Base-by-base conservation (phyloP, 2,888 invertebrate species). In the Proisotoma minuta region DNA sequence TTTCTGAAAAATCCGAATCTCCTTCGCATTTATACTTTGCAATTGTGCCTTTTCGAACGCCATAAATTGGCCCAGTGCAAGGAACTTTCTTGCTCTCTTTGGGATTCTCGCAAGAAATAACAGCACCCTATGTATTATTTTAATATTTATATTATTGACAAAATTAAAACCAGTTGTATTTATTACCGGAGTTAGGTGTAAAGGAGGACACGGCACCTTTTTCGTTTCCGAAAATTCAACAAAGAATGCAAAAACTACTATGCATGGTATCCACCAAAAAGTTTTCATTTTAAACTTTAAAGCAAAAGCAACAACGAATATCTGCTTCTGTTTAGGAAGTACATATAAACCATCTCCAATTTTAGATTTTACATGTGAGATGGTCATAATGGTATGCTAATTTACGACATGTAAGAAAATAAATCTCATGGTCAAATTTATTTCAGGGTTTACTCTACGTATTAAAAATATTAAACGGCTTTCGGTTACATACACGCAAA, bases 21-120 rank as follows among this genome's bases (percentile, higher is more conserved):
- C 58, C 27, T 48, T 63, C 60, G 47, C 68, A 68, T 57, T 59
- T 61, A 26, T 68, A 68, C 39, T 58, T 65, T 23, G 50, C 65
- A 15, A 65, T 48, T 2, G 68, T 68, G 1, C 68, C 60, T 58
- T 43, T 50, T 5, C 57, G 57, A 15, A 65, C 39, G 1, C 29
- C 47, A 0, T 50, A 10, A 40, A 27, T 50, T 3, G 53, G 39
- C 10, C 57, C 43, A 2, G 40, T 20, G 28, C 66, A 66, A 27
- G 62, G n/a, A 10, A 65, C n/a, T 15, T 56, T 57, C 2, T 48
- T 58, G 24, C 57, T 66, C 22, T 59, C 59, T 1, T 18, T 8
- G 1, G 65, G 56, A 12, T 60, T 4, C 12, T 62, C 58, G 28
- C 68, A 68, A 22, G 53, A 43, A n/a, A 68, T 52, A 4, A 63